These are phyloP conservation scores for Pelobates cultripes DNA, from an alignment of 2,797 vertebrate genomes.

Conservation along the genomic window DNA sequence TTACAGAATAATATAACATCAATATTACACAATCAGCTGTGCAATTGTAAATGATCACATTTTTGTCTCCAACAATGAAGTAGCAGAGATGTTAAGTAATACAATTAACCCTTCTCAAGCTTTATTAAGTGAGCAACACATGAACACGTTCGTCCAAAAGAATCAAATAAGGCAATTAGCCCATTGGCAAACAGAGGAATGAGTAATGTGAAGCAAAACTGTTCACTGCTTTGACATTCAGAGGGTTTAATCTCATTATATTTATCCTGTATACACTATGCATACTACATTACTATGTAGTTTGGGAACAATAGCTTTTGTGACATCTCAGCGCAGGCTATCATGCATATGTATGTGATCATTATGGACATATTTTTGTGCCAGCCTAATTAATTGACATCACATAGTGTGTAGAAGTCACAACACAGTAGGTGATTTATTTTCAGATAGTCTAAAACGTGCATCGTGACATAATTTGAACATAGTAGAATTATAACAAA, in stretches of 20 bases:
- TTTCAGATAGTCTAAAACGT: constrained; percentile 33
- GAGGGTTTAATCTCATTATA: neutral
- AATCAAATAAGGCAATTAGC: neutral
- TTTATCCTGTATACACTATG: neutral
- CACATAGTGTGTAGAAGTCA: constrained; percentile 37
- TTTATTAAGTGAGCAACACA: no score
- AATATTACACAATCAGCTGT: no score
- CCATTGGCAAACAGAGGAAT: neutral
- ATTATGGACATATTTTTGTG: constrained; percentile 23
- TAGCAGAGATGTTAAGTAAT: neutral
- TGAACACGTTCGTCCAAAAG: neutral
- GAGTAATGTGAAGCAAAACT: neutral
- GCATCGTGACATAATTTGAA: constrained; percentile 45
- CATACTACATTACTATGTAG: constrained; percentile 1
- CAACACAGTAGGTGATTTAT: constrained; percentile 44
- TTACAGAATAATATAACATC: no score
- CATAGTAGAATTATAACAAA: constrained; percentile 43
- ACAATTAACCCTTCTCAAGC: neutral
- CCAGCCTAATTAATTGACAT: constrained; percentile 50
- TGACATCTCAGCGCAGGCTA: constrained; percentile 28
- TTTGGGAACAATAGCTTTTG: constrained; percentile 23
- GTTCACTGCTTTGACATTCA: neutral
- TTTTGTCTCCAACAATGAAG: no score
- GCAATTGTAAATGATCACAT: no score
- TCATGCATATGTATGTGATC: constrained; percentile 21